Evolutionary conservation across 2,113 vertebrate species (phyloP), one percentile per base, ranked within the genome.

Genomic region (Hipposideros armiger): DNA sequence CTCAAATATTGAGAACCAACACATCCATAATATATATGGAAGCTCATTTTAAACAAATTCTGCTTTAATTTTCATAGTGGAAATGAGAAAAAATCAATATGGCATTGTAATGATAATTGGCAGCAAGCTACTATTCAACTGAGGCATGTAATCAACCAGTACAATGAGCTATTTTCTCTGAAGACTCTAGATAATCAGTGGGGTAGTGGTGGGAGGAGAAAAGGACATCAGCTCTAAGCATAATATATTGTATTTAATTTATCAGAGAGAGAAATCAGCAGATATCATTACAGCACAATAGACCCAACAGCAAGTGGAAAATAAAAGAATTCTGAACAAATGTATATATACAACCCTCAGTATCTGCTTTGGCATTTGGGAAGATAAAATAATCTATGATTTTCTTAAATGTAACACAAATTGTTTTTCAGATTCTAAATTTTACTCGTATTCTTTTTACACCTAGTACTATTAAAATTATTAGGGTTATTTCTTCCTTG

Each of bases 71-170:
- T 97, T 70, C 73, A 90, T 28, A 92, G 74, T 64, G 58, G 64
- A 96, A 95, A 96, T 64, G 40, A 97, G 91, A 97, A 98, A 98
- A 98, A 98, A 99, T 99, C 98, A 98, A 99, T 98, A 99, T 97
- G 96, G 97, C 95, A 98, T 98, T 96, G 95, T 94, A 88, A 97
- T 98, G 98, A 98, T 98, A 99, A 98, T 98, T 99, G 98, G 98
- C 98, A 98, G 98, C 97, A 98, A 99, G 98, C 98, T 98, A 97
- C 97, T 96, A 96, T 95, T 97, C 98, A 98, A 98, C 98, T 97
- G 94, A 98, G 98, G 98, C 98, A 97, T 93, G 98, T 98, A 98
- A 99, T 98, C 98, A 98, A 98, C 98, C 97, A 98, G 96, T 97
- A 98, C 97, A 98, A 98, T 98, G 97, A 98, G 97, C 96, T 93